These are phyloP conservation scores for Trogon melanurus DNA, from an alignment of 2,113 vertebrate species.

Conservation along the genomic window DNA sequence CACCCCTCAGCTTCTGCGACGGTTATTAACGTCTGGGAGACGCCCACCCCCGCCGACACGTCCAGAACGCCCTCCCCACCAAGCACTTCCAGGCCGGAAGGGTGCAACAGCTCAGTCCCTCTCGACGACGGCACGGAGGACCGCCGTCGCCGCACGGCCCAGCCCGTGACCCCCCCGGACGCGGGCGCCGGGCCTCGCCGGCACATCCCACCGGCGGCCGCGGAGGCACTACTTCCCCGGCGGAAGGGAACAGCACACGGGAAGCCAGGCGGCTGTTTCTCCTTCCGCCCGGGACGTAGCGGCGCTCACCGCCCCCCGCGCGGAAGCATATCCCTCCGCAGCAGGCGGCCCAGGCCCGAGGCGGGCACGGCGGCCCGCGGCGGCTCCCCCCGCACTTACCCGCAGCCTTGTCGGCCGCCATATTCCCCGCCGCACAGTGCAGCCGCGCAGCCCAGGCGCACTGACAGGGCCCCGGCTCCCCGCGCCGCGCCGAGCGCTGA, in stretches of 20 bases:
- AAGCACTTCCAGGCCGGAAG: not conserved
- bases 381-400: constrained; percentile 54
- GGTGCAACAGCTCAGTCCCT: not conserved
- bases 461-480: no score
- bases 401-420: constrained; percentile 80
- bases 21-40: no score
- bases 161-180: not conserved
- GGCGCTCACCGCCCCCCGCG: not conserved
- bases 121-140: not conserved
- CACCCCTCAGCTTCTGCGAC: not conserved
- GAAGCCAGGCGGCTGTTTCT: rapidly evolving
- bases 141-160: no score
- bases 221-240: not conserved
- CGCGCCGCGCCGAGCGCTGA: not conserved
- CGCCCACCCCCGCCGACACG: rapidly evolving
- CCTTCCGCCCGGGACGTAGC: not conserved
- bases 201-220: not conserved
- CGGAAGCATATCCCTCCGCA: not conserved
- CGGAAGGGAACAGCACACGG: not conserved
- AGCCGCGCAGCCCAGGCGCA: not conserved
- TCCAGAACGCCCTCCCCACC: not conserved
- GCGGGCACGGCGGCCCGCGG: rapidly evolving
- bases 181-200: no score
- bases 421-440: not conserved
- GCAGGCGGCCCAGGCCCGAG: not conserved